Conservation (phyloP, 2,888 invertebrate genomes). For the Entomobrya proxima region DNA sequence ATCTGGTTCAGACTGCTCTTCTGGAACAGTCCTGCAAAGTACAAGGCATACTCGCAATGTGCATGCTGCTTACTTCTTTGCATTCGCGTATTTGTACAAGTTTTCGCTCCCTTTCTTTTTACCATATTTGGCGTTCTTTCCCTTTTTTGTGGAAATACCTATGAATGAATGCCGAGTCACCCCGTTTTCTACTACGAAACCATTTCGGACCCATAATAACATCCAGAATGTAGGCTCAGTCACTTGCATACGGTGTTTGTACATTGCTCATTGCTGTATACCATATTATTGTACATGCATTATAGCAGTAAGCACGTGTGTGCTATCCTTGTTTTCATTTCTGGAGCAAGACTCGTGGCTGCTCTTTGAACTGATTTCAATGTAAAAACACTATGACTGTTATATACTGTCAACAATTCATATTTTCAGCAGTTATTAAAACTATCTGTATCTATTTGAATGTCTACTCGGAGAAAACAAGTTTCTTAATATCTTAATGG, state of each 20-base stretch:
- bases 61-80: too few species aligned
- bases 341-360: not conserved
- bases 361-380: constrained; percentile 36
- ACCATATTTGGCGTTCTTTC: not conserved
- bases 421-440: not conserved
- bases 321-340: not conserved
- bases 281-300: not conserved
- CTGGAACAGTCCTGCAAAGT: constrained; percentile 9
- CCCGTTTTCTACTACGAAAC: not conserved
- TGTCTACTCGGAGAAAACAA: not conserved
- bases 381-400: not conserved
- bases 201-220: not conserved
- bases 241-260: not conserved
- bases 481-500: not conserved
- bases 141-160: not conserved
- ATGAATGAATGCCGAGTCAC: not conserved
- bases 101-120: not conserved
- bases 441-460: not conserved
- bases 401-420: not conserved
- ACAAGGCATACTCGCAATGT: too few species aligned
- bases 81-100: not conserved
- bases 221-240: not conserved
- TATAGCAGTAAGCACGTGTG: not conserved
- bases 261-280: too few species aligned
- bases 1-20: constrained; percentile 29